These are phyloP conservation scores for Elysia chlorotica DNA, from an alignment of 1,140 invertebrate genomes.

Conservation along the genomic window DNA sequence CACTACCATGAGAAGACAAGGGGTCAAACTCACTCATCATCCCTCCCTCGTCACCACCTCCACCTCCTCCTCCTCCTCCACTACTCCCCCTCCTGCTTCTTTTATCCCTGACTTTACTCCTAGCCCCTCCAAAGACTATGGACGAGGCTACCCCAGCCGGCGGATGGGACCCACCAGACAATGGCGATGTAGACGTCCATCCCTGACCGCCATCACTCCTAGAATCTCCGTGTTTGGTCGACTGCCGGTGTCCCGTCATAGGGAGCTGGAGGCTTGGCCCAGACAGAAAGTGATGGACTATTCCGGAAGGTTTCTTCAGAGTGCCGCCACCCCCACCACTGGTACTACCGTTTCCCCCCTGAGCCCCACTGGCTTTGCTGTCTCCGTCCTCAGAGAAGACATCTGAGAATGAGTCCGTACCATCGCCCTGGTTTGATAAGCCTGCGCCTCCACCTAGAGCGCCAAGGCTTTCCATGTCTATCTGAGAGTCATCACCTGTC, in stretches of 20 bases:
- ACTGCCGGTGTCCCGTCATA: constrained; percentile 10
- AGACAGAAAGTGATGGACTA: constrained; percentile 14
- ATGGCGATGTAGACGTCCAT: not conserved
- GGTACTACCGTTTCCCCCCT: too few relatives aligned
- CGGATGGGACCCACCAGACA: not conserved
- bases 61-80: not conserved
- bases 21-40: constrained; percentile 11
- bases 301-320: constrained; percentile 4
- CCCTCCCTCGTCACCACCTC: not conserved
- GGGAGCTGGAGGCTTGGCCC: constrained; percentile 16
- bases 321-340: not conserved
- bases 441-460: too few relatives aligned
- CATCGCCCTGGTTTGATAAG: too few relatives aligned
- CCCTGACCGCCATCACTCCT: not conserved
- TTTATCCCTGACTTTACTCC: constrained; percentile 16
- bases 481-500: too few relatives aligned
- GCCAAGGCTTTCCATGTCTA: too few relatives aligned
- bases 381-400: too few relatives aligned
- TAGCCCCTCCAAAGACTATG: not conserved
- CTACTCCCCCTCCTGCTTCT: not conserved
- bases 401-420: too few relatives aligned
- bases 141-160: constrained; percentile 7
- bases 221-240: constrained; percentile 23
- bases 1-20: not conserved
- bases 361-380: too few relatives aligned